Base-by-base conservation (phyloP, 1,140 invertebrate species). In the Brachionus rotundiformis region DNA sequence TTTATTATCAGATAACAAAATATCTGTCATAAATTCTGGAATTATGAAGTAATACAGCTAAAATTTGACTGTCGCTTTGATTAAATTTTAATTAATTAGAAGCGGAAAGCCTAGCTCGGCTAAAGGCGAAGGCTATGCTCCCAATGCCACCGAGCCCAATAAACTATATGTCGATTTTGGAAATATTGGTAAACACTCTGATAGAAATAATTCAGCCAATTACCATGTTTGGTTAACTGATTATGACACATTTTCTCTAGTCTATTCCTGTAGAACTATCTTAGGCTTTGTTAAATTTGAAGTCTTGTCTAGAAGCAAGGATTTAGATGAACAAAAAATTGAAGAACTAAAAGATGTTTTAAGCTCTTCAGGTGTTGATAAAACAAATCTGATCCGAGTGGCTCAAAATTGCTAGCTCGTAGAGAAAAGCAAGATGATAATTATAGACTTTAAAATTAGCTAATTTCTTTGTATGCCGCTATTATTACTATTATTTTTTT, bases 191-290 rank as follows among this genome's bases (percentile, higher is more conserved):
- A 44, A 73, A 73, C 36, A 44, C 44, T 73, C 68, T 31, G 33
- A 73, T 8, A 23, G 63, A 68, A 68, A 68, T 16, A 68, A 68
- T 36, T 29, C 27, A 33, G 63, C 63, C 33, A 68, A 68, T 68
- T 68, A 68, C 31, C 63, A 73, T 73, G 36, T 73, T 25, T 73
- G 68, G 68, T 16, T 19, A 73, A 73, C 68, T 25, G 68, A 73
- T 44, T 73, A 73, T 73, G 25, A 73, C 25, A 73, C 23, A 11
- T 73, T 44, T 73, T 41, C 68, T 31, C 23, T 73, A 25, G 68
- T 73, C 25, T 73, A 73, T 73, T 73, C 68, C 44, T 73, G 68
- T 27, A 13, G 11, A 10, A 31, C 27, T 73, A 41, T 31, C 19
- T 3, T 23, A 1, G 39, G 68, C 23, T 41, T 73, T 47, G 27